Conservation (phyloP, 2,888 invertebrate genomes). For the Mamestra brassicae region DNA sequence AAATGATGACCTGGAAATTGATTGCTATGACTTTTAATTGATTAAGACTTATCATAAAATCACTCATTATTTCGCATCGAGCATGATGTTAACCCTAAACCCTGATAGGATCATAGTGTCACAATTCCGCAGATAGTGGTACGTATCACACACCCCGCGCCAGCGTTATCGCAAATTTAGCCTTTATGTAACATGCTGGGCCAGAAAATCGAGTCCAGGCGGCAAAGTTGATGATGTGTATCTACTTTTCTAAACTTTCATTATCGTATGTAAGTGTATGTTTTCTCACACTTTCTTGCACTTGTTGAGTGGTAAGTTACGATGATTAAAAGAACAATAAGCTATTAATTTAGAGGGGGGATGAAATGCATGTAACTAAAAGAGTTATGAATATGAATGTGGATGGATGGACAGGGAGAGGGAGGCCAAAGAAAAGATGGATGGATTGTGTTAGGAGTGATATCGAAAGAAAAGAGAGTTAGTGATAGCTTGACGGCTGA, state of each 20-base stretch:
- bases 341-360: not conserved
- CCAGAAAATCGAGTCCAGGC: slow-evolving; percentile 36
- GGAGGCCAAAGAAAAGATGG: too few species aligned
- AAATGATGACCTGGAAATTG: not conserved
- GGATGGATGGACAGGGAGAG: too few species aligned
- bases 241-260: slow-evolving; percentile 42
- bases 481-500: too few species aligned
- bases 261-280: slow-evolving; percentile 20
- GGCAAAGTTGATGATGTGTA: slow-evolving; percentile 22
- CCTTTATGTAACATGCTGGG: slow-evolving; percentile 22
- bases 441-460: too few species aligned
- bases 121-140: slow-evolving; percentile 39
- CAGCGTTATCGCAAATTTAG: slow-evolving; percentile 53
- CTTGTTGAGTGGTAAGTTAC: not conserved
- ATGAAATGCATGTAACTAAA: too few species aligned
- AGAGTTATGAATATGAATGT: too few species aligned
- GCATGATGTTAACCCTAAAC: slow-evolving; percentile 20
- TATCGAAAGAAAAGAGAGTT: too few species aligned
- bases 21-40: not conserved
- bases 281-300: slow-evolving; percentile 26
- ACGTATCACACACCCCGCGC: slow-evolving; percentile 25
- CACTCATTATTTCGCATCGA: not conserved
- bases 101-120: slow-evolving; percentile 42
- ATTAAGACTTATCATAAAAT: not conserved
- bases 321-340: not conserved